Evolutionary conservation across 1,140 invertebrate species (phyloP), one percentile per base, ranked within the genome.

Genomic region (Diachasmimorpha longicaudata): DNA sequence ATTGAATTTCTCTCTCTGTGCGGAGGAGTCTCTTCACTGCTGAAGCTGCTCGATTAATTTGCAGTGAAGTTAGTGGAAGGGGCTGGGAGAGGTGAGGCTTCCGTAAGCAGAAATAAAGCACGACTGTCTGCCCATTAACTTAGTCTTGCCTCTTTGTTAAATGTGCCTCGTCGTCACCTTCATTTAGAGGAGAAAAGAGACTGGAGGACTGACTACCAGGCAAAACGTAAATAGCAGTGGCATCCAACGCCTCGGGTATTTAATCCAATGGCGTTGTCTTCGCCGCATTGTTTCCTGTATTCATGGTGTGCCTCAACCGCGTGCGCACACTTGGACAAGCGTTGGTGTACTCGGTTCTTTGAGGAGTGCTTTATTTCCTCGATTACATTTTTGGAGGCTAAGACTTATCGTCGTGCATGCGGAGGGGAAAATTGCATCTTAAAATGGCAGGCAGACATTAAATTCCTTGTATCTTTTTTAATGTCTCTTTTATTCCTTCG

Each of bases 231-330:
- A 42, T 44, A 70, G 16, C 19, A 31, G 19, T 42, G 19, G 48
- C 6, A 48, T 36, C 14, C 72, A 37, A 67, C 58, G 66, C 39
- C 76, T 75, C 68, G 72, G 74, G 76, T 80, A 80, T 81, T 81
- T 81, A 81, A 81, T 74, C 77, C 72, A 37, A 58, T 67, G 42
- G 71, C 44, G 63, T 72, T 70, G 73, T 46, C 66, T 36, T 63
- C 11, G 21, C 39, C 16, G 76, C 76, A 79, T 77, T 77, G 78
- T 79, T 75, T 75, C 77, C 13, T 44, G 69, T 68, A 63, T 77
- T 55, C n/a, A 55, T 8, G 19, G 48, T 21, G 48, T 55, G 48
- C 10, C 19, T 55, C n/a, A 19, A 19, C 19, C 48, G 48, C 19
- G 19, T 19, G 6, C 48, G n/a, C n/a, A 55, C n/a, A 55, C n/a